Percentiles rank a stretch among this genome's conserved stretches.
These are phyloP conservation scores for Sebastes minor DNA, from an alignment of 2,797 vertebrate genomes.

Conservation along the genomic window DNA sequence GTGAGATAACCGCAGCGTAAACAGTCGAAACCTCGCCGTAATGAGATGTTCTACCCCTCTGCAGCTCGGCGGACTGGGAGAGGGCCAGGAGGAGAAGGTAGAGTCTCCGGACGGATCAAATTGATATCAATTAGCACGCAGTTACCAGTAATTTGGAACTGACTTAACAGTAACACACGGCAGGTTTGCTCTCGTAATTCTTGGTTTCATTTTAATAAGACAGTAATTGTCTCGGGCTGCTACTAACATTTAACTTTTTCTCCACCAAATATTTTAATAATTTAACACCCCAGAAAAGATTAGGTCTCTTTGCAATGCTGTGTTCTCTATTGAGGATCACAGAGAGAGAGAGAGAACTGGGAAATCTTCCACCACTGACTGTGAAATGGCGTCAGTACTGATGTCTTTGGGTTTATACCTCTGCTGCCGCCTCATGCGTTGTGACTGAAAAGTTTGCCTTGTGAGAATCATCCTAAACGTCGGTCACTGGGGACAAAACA, in stretches of 20 bases:
- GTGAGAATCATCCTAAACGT: conserved; percentile 65
- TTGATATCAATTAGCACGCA: conserved; percentile 16
- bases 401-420: conserved; percentile 62
- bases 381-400: conserved; percentile 71
- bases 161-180: conserved; percentile 25
- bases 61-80: conserved; percentile 75
- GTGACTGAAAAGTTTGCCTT: conserved; percentile 78
- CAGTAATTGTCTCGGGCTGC: conserved; percentile 67
- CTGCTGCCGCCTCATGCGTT: conserved; percentile 74
- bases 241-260: conserved; percentile 63
- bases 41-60: conserved; percentile 66
- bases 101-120: conserved; percentile 60
- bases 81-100: conserved; percentile 81
- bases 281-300: not conserved
- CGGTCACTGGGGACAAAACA: conserved; percentile 28
- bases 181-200: conserved; percentile 52
- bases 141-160: conserved; percentile 79
- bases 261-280: conserved; percentile 4
- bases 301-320: not conserved
- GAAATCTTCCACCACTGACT: conserved; percentile 7
- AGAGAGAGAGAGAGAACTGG: not conserved
- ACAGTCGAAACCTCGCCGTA: conserved; percentile 12
- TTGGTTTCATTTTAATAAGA: conserved; percentile 57
- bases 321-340: not conserved
- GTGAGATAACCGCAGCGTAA: conserved; percentile 1